These are phyloP conservation scores for Chloroceryle amazona DNA, from an alignment of 2,797 vertebrate genomes.

Conservation along the genomic window DNA sequence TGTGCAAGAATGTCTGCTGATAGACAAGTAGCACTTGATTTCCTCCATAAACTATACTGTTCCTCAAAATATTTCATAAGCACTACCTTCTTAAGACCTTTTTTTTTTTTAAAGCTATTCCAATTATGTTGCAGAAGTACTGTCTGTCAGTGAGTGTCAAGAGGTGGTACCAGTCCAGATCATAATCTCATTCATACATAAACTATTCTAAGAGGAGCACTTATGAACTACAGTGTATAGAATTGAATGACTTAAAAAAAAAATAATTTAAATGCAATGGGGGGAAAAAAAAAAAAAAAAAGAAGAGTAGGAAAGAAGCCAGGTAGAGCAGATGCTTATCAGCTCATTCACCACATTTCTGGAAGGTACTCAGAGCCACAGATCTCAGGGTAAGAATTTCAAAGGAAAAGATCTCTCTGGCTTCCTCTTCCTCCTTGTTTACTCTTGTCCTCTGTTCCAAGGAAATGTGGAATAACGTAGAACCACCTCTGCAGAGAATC, in stretches of 20 bases:
- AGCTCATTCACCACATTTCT: not conserved
- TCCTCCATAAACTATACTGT: not conserved
- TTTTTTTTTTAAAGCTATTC: not conserved
- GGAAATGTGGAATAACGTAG: not conserved
- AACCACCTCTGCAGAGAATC: not conserved
- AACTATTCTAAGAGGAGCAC: not conserved
- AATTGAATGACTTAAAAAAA: not conserved
- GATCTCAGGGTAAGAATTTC: not conserved
- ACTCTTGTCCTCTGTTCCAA: not conserved
- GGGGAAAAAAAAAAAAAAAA: not conserved
- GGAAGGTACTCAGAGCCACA: not conserved
- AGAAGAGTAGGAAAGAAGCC: not conserved
- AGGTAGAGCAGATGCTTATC: not conserved
- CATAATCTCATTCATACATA: not conserved
- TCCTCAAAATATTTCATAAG: not conserved
- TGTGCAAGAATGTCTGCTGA: not conserved
- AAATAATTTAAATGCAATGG: not conserved
- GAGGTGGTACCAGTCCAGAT: not conserved
- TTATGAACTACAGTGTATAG: not conserved
- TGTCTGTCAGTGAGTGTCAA: not conserved
- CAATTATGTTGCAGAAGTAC: not conserved
- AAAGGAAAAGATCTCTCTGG: not conserved
- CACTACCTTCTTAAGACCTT: not conserved
- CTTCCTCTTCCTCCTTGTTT: not conserved
- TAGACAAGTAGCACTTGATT: not conserved